Evolutionary conservation across 2,888 invertebrate genomes (phyloP).

Genomic region (Ophonus ardosiacus): DNA sequence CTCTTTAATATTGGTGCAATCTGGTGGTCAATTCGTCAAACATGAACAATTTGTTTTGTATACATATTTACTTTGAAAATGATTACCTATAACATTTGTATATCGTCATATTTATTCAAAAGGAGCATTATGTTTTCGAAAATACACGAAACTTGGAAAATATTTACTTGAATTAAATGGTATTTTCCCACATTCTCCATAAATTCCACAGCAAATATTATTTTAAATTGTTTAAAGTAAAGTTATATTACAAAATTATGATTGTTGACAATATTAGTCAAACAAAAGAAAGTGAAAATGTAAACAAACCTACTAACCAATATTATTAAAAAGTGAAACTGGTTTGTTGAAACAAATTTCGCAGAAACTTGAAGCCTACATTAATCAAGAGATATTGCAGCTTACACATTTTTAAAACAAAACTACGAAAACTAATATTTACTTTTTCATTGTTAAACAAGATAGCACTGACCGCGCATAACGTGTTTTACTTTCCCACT

Average conservation of each 20-base stretch:
- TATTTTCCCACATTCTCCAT: neutral
- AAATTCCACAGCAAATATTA: conserved; percentile 19
- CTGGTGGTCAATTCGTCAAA: no score
- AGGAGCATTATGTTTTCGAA: neutral
- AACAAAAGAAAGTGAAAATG: conserved; percentile 31
- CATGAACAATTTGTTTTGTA: no score
- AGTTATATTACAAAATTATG: conserved; percentile 31
- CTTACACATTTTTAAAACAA: neutral
- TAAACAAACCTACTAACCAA: conserved; percentile 42
- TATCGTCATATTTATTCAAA: neutral
- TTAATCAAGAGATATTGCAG: neutral
- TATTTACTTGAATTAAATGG: conserved; percentile 3
- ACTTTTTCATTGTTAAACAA: conserved; percentile 11
- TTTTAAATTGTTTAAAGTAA: conserved; percentile 23
- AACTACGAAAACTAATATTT: neutral
- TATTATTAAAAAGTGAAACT: conserved; percentile 35
- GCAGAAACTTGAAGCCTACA: conserved; percentile 10
- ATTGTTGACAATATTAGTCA: conserved; percentile 13
- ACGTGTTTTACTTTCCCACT: neutral
- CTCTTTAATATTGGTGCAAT: no score
- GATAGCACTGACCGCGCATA: neutral
- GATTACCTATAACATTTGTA: no score
- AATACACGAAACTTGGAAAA: neutral
- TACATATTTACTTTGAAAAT: no score
- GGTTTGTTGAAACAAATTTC: conserved; percentile 13